These are phyloP conservation scores for Caenorhabditis sinica DNA, from an alignment of 2,888 invertebrate genomes.

Conservation along the genomic window DNA sequence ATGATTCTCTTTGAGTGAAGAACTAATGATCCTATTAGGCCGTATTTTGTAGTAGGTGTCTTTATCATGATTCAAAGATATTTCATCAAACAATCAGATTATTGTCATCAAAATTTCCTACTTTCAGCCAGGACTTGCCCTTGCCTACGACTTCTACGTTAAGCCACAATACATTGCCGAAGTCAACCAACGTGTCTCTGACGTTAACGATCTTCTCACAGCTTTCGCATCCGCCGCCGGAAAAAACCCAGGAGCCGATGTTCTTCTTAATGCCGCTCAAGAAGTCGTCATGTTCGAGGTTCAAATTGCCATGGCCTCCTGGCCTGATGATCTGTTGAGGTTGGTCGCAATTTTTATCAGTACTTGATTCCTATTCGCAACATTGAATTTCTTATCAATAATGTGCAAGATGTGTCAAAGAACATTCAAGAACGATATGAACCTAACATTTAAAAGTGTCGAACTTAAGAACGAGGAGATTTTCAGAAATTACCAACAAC, in stretches of 20 bases:
- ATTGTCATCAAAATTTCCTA: no score
- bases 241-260: conserved; percentile 42
- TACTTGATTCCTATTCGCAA: background rate
- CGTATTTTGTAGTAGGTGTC: no score
- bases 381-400: background rate
- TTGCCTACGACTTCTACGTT: conserved; percentile 78
- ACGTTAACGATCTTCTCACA: conserved; percentile 55
- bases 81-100: no score
- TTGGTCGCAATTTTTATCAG: conserved; percentile 40
- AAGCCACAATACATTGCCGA: conserved; percentile 75
- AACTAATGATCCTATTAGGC: no score
- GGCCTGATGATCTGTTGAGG: conserved; percentile 74
- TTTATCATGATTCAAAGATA: no score
- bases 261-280: conserved; percentile 58
- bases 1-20: no score
- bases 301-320: conserved; percentile 74
- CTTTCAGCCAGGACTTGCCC: conserved; percentile 69
- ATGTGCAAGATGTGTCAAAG: conserved; percentile 3
- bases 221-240: conserved; percentile 58
- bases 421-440: background rate
- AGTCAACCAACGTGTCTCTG: conserved; percentile 67
- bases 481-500: conserved; percentile 77
- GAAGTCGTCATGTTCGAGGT: conserved; percentile 69
- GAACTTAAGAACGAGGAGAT: no score
- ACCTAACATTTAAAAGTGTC: no score